Evolutionary conservation across 2,888 invertebrate genomes (phyloP), one percentile per base, ranked within the genome.

Genomic region (Lumbricus terrestris): DNA sequence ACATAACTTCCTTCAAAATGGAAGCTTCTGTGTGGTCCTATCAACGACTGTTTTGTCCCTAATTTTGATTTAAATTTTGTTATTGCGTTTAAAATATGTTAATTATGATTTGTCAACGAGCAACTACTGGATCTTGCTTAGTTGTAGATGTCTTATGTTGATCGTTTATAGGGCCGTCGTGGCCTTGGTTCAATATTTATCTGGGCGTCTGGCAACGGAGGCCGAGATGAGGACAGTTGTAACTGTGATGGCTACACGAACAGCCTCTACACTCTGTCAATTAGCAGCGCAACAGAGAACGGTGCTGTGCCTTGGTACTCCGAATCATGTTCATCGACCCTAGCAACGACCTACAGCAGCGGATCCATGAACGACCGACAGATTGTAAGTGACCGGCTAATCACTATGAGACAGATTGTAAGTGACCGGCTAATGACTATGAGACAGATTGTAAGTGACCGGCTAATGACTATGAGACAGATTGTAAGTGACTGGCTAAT

Each of bases 171-270:
- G 97, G 98, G 98, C 91, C 97, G 99, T 15, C 96, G 96, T 92
- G 98, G 98, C 47, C 97, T 97, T 95, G 99, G 99, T 29, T 99
- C 98, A 37, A 99, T 99, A 93, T 99, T 99, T 95, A 97, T 99
- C 1, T 99, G 99, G 99, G 99, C 99, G 0, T 98, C 98, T 0
- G 99, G 99, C 83, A 99, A 99, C 95, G 99, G 99, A 5, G 99
- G 99, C 0, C 96, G 98, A 88, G 98, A 98, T 94, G 97, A 93
- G 34, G 95, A 95, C 93, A 98, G 98, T 95, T 99, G 99, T 95
- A 99, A 99, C 95, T 99, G 99, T 96, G 99, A 99, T 42, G 99
- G 99, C 89, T 99, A 99, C 95, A 99, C 99, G 38, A 99, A 99
- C 95, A 98, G 98, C 95, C 99, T 99, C 94, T 99, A 99, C 95